A percentile compares a stretch with the other conserved stretches of the same genome.
Conservation (phyloP, 2,888 invertebrate genomes). For the Julus scanicus region DNA sequence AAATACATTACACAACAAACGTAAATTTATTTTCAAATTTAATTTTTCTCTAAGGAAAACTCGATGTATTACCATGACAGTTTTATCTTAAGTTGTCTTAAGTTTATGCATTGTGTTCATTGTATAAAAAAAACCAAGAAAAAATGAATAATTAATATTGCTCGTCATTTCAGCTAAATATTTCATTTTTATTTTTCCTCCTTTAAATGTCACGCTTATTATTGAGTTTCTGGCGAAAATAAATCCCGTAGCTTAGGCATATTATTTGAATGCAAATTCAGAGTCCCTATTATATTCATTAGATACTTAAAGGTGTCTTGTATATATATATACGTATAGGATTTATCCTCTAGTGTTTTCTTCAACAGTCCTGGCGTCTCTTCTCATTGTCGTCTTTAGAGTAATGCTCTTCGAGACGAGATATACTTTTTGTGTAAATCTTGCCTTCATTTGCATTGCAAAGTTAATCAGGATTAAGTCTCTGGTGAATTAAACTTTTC, state of each 20-base stretch:
- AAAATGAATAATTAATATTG: conserved; percentile 4
- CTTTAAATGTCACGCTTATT: background rate
- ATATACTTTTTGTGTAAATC: conserved; percentile 28
- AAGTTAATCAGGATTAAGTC: conserved; percentile 33
- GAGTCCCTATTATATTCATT: background rate
- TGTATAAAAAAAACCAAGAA: background rate
- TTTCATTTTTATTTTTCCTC: background rate
- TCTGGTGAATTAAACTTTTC: conserved; percentile 33
- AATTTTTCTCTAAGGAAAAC: too few species aligned
- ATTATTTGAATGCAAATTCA: background rate
- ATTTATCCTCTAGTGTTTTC: conserved; percentile 22
- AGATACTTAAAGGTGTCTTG: background rate
- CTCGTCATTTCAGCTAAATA: background rate
- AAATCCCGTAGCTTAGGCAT: background rate
- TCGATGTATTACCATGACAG: too few species aligned
- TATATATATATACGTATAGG: background rate
- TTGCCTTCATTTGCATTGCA: conserved; percentile 27
- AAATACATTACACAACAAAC: too few species aligned
- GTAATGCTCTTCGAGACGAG: conserved; percentile 33
- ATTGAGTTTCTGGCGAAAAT: background rate
- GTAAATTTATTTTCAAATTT: too few species aligned
- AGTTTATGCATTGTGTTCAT: background rate
- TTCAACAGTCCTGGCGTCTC: background rate
- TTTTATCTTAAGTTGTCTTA: too few species aligned
- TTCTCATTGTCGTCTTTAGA: conserved; percentile 33